phyloP scores from a whole-genome alignment of 2,797 vertebrate species.

The Acanthurus lineatus region DNA sequence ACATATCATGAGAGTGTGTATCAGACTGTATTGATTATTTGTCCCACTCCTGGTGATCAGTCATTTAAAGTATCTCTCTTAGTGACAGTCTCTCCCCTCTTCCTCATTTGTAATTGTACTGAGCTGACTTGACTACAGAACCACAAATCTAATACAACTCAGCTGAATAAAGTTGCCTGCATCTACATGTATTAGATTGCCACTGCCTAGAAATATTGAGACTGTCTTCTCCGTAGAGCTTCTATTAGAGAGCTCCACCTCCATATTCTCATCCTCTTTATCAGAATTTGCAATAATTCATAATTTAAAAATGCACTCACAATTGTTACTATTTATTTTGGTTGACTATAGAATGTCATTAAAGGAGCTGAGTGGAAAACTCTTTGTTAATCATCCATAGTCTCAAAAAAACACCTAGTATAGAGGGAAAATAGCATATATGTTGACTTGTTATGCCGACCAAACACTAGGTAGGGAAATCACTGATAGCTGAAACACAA shows the following conservation, averaged over 20 bases:
- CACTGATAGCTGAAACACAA: slow-evolving; percentile 27
- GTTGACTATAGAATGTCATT: slow-evolving; percentile 59
- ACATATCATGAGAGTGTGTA: slow-evolving; percentile 21
- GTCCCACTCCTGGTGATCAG: slow-evolving; percentile 38
- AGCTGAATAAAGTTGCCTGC: slow-evolving; percentile 31
- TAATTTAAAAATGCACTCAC: slow-evolving; percentile 32
- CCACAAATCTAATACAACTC: slow-evolving; percentile 40
- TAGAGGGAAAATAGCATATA: background rate
- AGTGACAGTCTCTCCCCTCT: slow-evolving; percentile 28
- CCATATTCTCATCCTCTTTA: slow-evolving; percentile 54
- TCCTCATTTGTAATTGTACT: slow-evolving; percentile 36
- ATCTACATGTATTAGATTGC: background rate
- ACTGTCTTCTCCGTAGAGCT: slow-evolving; percentile 16
- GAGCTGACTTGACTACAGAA: slow-evolving; percentile 17
- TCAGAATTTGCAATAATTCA: slow-evolving; percentile 51
- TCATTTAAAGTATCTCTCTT: slow-evolving; percentile 42
- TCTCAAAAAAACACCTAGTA: slow-evolving; percentile 9
- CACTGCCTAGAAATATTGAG: slow-evolving; percentile 30
- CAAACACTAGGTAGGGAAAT: slow-evolving; percentile 28
- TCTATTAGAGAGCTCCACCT: slow-evolving; percentile 15
- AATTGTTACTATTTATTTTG: slow-evolving; percentile 64
- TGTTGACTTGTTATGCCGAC: slow-evolving; percentile 36
- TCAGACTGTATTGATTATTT: slow-evolving; percentile 53
- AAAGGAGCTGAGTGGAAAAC: slow-evolving; percentile 19
- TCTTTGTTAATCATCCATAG: background rate